phyloP scores from a whole-genome alignment of 1,140 invertebrate genomes.

The Drosophila sucinea region DNA sequence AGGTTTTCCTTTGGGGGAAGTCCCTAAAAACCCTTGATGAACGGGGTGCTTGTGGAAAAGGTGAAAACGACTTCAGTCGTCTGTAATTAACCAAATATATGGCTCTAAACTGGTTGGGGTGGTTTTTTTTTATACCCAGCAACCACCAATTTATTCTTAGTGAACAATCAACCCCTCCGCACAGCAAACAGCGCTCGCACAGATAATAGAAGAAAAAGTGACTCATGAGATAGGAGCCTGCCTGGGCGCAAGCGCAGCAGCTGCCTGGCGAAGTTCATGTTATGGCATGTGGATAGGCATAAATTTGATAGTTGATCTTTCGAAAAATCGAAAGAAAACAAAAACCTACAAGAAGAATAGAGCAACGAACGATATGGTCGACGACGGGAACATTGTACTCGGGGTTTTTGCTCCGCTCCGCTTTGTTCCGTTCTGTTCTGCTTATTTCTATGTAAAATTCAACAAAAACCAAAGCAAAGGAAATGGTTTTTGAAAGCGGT shows the following conservation, averaged over 20 bases:
- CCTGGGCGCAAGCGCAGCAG: background rate
- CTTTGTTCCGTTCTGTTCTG: constrained; percentile 23
- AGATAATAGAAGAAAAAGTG: constrained; percentile 3
- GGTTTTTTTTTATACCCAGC: constrained; percentile 16
- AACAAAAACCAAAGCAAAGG: background rate
- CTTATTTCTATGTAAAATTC: constrained; percentile 8
- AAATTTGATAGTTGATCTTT: constrained; percentile 8
- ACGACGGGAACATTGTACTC: background rate
- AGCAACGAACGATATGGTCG: background rate
- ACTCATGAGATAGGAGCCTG: background rate
- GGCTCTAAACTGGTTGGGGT: background rate
- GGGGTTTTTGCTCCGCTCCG: constrained; percentile 7
- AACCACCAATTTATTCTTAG: constrained; percentile 39
- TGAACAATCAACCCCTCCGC: constrained; percentile 37
- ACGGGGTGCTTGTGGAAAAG: background rate
- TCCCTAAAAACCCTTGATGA: too few relatives aligned
- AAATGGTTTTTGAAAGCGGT: background rate
- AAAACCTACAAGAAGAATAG: background rate
- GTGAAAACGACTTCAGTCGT: constrained; percentile 34
- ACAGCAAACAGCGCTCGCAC: constrained; percentile 2
- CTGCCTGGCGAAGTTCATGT: background rate
- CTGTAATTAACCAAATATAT: constrained; percentile 48
- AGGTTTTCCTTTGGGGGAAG: background rate
- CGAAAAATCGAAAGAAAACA: background rate
- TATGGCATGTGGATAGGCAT: constrained; percentile 2